A percentile compares a stretch with the other conserved stretches of the same genome.
Conservation (phyloP, 2,113 vertebrate genomes). For the Pelodiscus sinensis region DNA sequence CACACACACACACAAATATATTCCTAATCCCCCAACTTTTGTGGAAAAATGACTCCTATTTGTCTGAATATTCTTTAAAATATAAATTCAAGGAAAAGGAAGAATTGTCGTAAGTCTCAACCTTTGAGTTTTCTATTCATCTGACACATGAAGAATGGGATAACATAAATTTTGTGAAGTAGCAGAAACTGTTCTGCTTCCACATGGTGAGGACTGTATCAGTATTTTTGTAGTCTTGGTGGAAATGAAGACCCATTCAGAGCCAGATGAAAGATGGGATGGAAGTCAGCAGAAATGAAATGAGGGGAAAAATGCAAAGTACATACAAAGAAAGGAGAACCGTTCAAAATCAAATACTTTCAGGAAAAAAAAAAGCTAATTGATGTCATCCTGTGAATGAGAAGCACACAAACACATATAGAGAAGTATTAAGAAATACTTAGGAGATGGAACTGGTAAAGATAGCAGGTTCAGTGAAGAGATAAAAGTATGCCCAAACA, state of each 20-base stretch:
- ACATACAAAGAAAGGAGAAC: background rate
- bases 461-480: background rate
- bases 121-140: constrained; percentile 44
- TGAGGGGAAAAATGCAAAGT: background rate
- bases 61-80: background rate
- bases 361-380: background rate
- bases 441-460: background rate
- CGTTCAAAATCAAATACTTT: background rate
- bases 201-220: constrained; percentile 11
- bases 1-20: rapidly evolving
- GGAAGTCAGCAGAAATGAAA: background rate
- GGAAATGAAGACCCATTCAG: background rate
- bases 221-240: constrained; percentile 20
- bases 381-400: constrained; percentile 6
- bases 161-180: constrained; percentile 33
- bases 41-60: background rate
- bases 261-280: background rate
- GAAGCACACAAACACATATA: background rate
- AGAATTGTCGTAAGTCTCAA: constrained; percentile 7
- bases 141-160: constrained; percentile 56
- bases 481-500: background rate
- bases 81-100: background rate
- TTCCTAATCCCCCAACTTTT: background rate
- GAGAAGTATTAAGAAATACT: background rate
- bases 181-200: constrained; percentile 44